A percentile compares a stretch with the other conserved stretches of the same genome.
Conservation (phyloP, 2,797 vertebrate genomes). For the Cuculus canorus region DNA sequence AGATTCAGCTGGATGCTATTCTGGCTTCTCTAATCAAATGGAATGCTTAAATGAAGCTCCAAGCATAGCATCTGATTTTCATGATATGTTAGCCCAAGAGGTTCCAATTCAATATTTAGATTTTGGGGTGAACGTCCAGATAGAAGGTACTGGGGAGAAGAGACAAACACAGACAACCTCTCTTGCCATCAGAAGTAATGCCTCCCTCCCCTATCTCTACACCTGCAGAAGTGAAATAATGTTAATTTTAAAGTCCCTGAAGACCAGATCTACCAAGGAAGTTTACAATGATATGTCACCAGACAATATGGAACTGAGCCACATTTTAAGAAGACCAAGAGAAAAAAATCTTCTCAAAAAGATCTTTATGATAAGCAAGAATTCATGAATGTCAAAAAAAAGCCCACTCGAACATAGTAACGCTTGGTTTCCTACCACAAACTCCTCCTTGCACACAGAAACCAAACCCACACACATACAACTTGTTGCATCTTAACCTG, state of each 20-base stretch:
- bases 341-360: not conserved
- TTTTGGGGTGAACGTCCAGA: not conserved
- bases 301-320: slow-evolving; percentile 6
- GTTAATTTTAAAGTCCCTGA: slow-evolving; percentile 26
- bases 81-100: not conserved
- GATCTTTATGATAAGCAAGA: slow-evolving; percentile 17
- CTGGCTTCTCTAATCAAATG: slow-evolving; percentile 36
- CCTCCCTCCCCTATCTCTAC: not conserved
- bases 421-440: slow-evolving; percentile 52
- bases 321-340: not conserved
- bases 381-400: slow-evolving; percentile 2
- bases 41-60: slow-evolving; percentile 27
- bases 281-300: not conserved
- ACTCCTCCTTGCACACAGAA: not conserved
- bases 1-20: slow-evolving; percentile 55
- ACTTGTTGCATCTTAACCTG: not conserved
- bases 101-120: not conserved
- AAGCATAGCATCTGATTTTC: slow-evolving; percentile 28
- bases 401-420: not conserved
- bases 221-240: slow-evolving; percentile 2
- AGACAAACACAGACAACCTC: not conserved
- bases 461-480: not conserved
- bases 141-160: not conserved
- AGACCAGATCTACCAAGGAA: slow-evolving; percentile 12
- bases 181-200: not conserved